Conservation (phyloP, 2,113 vertebrate species). For the Spermophilus dauricus region DNA sequence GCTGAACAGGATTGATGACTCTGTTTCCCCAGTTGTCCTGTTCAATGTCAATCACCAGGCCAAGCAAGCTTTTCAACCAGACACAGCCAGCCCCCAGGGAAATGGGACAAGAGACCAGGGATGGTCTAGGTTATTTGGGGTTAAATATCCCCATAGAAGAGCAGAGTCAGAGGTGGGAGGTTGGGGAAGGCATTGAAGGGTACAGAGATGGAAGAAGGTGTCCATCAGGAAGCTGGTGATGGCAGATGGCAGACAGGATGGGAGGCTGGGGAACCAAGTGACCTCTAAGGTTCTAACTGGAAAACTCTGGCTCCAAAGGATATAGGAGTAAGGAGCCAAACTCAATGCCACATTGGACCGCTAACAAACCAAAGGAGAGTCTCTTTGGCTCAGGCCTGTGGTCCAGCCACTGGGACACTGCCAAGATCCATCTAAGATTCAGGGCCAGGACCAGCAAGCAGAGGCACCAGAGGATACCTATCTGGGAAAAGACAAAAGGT, state of each 20-base stretch:
- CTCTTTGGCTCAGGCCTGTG: neutral
- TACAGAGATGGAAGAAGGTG: neutral
- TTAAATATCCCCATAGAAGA: neutral
- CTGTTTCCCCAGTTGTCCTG: neutral
- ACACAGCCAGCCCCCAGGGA: neutral
- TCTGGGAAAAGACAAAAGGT: neutral
- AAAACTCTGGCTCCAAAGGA: conserved; percentile 9
- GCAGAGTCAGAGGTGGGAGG: neutral
- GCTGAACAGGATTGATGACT: neutral
- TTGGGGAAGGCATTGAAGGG: neutral
- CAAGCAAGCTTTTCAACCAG: conserved; percentile 21
- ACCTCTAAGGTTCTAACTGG: neutral
- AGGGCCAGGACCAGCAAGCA: neutral
- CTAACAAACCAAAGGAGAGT: neutral
- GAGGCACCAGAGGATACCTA: neutral
- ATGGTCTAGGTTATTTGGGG: neutral
- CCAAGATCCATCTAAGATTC: conserved; percentile 12
- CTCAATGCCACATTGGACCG: neutral
- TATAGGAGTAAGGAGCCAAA: neutral
- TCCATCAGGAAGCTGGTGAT: neutral
- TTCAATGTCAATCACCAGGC: neutral
- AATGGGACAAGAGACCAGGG: neutral
- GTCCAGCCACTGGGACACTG: neutral
- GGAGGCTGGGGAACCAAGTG: neutral
- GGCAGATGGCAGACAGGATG: neutral